phyloP scores from a whole-genome alignment of 2,113 vertebrate species.

The Dicerorhinus sumatrensis region DNA sequence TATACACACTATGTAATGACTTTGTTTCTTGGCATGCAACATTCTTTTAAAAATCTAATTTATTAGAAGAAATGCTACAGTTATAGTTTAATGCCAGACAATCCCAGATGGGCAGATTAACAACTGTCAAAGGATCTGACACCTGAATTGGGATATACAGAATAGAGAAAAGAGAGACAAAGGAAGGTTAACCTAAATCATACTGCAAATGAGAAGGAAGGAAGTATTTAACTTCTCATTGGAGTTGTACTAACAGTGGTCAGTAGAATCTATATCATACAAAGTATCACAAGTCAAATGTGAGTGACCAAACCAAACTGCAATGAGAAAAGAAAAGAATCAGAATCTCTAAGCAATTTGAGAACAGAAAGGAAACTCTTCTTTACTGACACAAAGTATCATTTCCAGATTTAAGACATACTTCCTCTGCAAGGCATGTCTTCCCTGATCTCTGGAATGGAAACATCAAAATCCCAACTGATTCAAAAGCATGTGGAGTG shows the following conservation, averaged over 20 bases:
- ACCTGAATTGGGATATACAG: constrained; percentile 9
- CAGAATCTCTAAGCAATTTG: neutral
- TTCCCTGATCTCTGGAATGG: neutral
- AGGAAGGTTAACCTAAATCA: constrained; percentile 36
- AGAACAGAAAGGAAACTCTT: neutral
- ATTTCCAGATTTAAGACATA: neutral
- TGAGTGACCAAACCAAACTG: neutral
- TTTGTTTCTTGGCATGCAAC: constrained; percentile 59
- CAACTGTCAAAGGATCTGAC: constrained; percentile 29
- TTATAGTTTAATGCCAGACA: constrained; percentile 43
- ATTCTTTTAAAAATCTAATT: constrained; percentile 65
- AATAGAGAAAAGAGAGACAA: neutral
- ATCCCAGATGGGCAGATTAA: constrained; percentile 40
- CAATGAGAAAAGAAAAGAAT: neutral
- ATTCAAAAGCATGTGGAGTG: neutral
- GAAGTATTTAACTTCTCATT: neutral
- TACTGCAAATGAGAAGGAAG: neutral
- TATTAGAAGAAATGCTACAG: constrained; percentile 64
- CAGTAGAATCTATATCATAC: neutral
- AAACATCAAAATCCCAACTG: neutral
- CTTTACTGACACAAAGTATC: neutral
- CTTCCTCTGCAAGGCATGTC: neutral
- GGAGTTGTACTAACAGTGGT: neutral
- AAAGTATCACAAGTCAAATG: neutral
- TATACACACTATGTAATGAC: constrained; percentile 57